Evolutionary conservation across 2,888 invertebrate genomes (phyloP), one percentile per base, ranked within the genome.

Genomic region (Melanostoma mellinum): DNA sequence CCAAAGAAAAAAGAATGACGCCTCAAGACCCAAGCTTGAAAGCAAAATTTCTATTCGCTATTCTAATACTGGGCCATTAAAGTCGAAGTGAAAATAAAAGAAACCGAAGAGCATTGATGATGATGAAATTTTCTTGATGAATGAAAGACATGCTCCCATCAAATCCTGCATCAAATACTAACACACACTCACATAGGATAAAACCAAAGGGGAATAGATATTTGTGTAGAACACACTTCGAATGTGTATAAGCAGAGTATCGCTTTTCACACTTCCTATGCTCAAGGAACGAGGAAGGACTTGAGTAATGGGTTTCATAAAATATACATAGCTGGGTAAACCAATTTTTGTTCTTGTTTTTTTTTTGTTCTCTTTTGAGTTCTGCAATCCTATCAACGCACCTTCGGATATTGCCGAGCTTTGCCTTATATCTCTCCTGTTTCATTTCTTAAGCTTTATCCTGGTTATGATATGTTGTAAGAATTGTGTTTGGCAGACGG

Each of bases 221-320:
- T 33, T 9, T 38, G 33, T n/a, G 2, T 6, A 42, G 6, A 52
- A 4, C 4, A 72, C 55, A 81, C 56, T 53, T 71, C 71, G 60
- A 56, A 35, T 1, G n/a, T 36, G 3, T 50, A 50, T 4, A 84
- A 61, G 65, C 50, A 84, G 79, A 71, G 84, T 78, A 84, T 84
- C 74, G 71, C 65, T 84, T 79, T 84, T 79, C 79, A 79, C 84
- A 84, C 84, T 79, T 84, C 60, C 74, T 56, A 50, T 20, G 20
- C 60, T 78, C 74, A 84, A 84, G 79, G 71, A 79, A 67, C 53
- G 79, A 71, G 67, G 72, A 20, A 71, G 67, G 48, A 8, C 48
- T 48, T 78, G 84, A 74, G 75, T 84, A 84, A 84, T 84, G 74
- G 48, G 79, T 84, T 84, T 71, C 84, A 84, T 84, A 78, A 84